Base-by-base conservation (phyloP, 1,140 invertebrate species). In the Lethrus apterus region DNA sequence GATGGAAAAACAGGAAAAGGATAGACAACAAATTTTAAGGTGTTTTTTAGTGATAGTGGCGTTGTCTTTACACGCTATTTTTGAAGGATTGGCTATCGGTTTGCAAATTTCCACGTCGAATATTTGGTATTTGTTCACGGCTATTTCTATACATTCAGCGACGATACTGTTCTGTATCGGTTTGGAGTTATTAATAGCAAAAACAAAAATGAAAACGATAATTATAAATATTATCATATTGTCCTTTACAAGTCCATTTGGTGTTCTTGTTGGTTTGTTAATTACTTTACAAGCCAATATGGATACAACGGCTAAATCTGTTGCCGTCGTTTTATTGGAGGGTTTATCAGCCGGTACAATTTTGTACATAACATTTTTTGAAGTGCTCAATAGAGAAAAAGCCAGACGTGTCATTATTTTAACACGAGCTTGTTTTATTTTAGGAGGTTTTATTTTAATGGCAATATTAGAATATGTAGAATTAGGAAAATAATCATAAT, bases 31-130 rank as follows among this genome's bases (percentile, higher is more conserved):
- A 36, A 44, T 78, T 0, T 64, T 84, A 41, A 63, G 79, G 35
- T 76, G 80, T 17, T 54, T 81, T 15, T 52, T 86, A 14, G 78
- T 85, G 3, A 76, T 88, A n/a, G 59, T 86, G 11, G 86, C 86
- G 0, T 63, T 90, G 2, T 84, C 83, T 0, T 79, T 89, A 49
- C 86, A 90, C 59, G 81, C 83, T 0, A 73, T 89, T 11, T 85
- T 90, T 59, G 86, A 90, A 68, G 86, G 86, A 0, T 66, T 90
- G 36, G 83, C 87, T 0, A 81, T 90, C 11, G 87, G 87, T 2
- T 64, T 90, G 1, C 84, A 87, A 57, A 68, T 68, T 2, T 73
- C 73, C 2, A 56, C 74, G 1, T 56, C 67, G 1, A 78, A 78
- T 33, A 76, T 86, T 7, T 77, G 80, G 58, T 78, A 82, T 30